A percentile compares a stretch with the other conserved stretches of the same genome.
Evolutionary conservation across 2,888 invertebrate species (phyloP).

Genomic region (Trichopria drosophilae): DNA sequence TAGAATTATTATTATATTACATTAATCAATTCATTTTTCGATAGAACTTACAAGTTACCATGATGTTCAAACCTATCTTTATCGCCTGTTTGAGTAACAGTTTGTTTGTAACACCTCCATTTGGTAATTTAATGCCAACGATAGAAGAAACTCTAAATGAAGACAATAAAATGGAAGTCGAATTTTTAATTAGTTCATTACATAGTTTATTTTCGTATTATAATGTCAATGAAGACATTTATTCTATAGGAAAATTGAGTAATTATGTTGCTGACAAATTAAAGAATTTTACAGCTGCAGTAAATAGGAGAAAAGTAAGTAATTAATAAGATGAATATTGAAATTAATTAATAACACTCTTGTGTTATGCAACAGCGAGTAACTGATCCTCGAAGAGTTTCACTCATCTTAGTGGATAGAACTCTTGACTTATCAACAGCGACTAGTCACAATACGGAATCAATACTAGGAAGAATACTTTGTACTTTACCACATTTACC

Average conservation of each 20-base stretch:
- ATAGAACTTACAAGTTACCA: slow-evolving; percentile 66
- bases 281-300: slow-evolving; percentile 40
- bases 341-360: not conserved
- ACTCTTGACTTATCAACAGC: slow-evolving; percentile 68
- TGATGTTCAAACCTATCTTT: slow-evolving; percentile 67
- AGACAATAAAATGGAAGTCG: slow-evolving; percentile 40
- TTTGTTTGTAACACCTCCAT: slow-evolving; percentile 68
- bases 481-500: slow-evolving; percentile 66
- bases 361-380: slow-evolving; percentile 57
- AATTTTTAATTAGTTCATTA: slow-evolving; percentile 49
- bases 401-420: slow-evolving; percentile 67
- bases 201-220: slow-evolving; percentile 60
- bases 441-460: slow-evolving; percentile 66
- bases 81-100: slow-evolving; percentile 63
- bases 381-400: slow-evolving; percentile 52
- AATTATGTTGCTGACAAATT: slow-evolving; percentile 59
- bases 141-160: slow-evolving; percentile 53
- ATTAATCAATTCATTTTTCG: slow-evolving; percentile 42
- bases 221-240: slow-evolving; percentile 68
- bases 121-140: slow-evolving; percentile 63
- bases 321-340: slow-evolving; percentile 1
- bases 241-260: slow-evolving; percentile 67
- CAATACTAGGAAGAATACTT: slow-evolving; percentile 66
- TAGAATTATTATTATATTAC: slow-evolving; percentile 10
- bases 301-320: slow-evolving; percentile 61